These are phyloP conservation scores for Hippoglossus stenolepis DNA, from an alignment of 2,113 vertebrate genomes.

Conservation along the genomic window DNA sequence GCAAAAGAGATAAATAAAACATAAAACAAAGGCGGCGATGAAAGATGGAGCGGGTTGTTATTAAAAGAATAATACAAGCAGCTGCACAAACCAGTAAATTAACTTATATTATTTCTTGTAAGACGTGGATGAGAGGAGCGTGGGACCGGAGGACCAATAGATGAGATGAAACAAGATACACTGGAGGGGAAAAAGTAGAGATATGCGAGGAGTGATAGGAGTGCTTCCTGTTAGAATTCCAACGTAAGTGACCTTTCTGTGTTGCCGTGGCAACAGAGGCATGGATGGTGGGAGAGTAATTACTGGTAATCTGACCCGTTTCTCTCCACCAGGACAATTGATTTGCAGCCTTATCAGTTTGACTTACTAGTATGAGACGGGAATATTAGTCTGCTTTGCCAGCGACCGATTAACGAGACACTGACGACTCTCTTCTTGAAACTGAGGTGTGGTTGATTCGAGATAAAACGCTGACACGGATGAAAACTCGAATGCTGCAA, in stretches of 20 bases:
- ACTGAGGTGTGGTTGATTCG: not conserved
- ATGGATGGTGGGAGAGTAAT: conserved; percentile 45
- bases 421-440: conserved; percentile 8
- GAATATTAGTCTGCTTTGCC: conserved; percentile 19
- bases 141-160: conserved; percentile 21
- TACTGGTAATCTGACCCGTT: conserved; percentile 55
- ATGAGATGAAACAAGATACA: conserved; percentile 44
- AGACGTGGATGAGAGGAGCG: conserved; percentile 14
- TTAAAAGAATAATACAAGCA: conserved; percentile 16
- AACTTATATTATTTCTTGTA: conserved; percentile 1
- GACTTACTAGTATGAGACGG: conserved; percentile 18
- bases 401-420: not conserved
- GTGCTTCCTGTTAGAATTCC: conserved; percentile 76
- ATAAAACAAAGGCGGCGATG: not conserved
- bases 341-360: conserved; percentile 50
- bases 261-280: conserved; percentile 69
- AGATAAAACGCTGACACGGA: not conserved
- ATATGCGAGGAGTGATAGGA: conserved; percentile 42
- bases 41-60: not conserved
- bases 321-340: conserved; percentile 53
- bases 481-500: not conserved
- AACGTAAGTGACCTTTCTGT: conserved; percentile 70
- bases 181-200: conserved; percentile 14
- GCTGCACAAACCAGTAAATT: not conserved
- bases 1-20: not conserved